Conservation (phyloP, 2,888 invertebrate genomes). For the Pachydiplax longipennis region DNA sequence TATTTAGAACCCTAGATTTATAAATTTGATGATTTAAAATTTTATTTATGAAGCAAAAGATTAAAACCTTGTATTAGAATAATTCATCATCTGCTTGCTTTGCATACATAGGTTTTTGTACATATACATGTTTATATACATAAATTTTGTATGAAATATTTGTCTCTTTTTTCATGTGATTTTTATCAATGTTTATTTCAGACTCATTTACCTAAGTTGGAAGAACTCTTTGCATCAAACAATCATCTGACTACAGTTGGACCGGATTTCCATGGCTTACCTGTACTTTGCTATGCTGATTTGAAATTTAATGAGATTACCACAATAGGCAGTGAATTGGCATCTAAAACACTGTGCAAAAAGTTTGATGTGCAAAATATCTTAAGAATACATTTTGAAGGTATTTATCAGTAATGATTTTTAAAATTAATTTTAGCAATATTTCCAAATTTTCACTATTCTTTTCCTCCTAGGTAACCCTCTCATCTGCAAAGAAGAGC, state of each 20-base stretch:
- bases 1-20: too few species aligned
- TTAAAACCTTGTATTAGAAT: too few species aligned
- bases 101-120: too few species aligned
- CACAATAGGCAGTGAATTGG: conserved; percentile 75
- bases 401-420: conserved; percentile 62
- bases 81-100: too few species aligned
- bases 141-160: too few species aligned
- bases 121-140: too few species aligned
- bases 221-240: conserved; percentile 77
- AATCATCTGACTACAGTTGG: conserved; percentile 78
- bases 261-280: conserved; percentile 83
- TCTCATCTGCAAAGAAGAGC: conserved; percentile 76
- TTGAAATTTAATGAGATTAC: conserved; percentile 79
- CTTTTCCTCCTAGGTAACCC: conserved; percentile 74
- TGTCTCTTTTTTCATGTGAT: not conserved
- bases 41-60: too few species aligned
- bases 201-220: conserved; percentile 80
- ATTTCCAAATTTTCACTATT: too few species aligned
- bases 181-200: conserved; percentile 59
- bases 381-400: conserved; percentile 80
- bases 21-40: too few species aligned
- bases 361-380: conserved; percentile 80
- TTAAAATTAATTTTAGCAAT: not conserved
- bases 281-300: conserved; percentile 81
- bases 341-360: conserved; percentile 80